Base-by-base conservation (phyloP, 2,113 vertebrate genomes). In the Rhinichthys klamathensis region DNA sequence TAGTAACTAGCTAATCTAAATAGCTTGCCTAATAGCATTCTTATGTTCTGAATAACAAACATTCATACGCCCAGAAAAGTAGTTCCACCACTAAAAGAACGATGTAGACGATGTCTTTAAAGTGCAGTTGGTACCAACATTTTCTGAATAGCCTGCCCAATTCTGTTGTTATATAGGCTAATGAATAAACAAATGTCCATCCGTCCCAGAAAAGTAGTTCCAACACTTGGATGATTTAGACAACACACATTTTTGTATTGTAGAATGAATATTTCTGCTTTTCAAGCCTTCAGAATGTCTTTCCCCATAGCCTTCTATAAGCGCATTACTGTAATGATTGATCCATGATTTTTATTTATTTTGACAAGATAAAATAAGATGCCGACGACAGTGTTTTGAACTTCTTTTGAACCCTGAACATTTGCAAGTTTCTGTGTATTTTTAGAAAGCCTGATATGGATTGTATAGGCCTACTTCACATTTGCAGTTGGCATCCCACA, bases 401-500 rank as follows among this genome's bases (percentile, higher is more conserved):
- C 76, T 60, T 16, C 6, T 75, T 79, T 58, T 5, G 32, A 79
- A 60, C 54, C 56, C 23, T 5, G 21, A 79, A 79, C 12, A 61
- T 75, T 10, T 32, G n/a, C 15, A 76, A 32, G 58, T 46, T 5
- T 44, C 35, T 46, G n/a, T 63, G 60, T 46, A 63, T 65, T 30
- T 80, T 80, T 49, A 80, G 60, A 18, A 63, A 21, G 15, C 78
- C 35, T 65, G 41, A 46, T 80, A 63, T 80, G 38, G 0, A 65
- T 46, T 30, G 23, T 27, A 27, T 76, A n/a, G n/a, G n/a, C n/a
- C n/a, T n/a, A 25, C 46, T 76, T 76, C 58, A 63, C 41, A 11
- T 80, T 65, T 44, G 15, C 80, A 54, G 44, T 49, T 54, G 46
- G 49, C 67, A 25, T 82, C 54, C 46, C 51, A 70, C 75, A n/a